Base-by-base conservation (phyloP, 2,113 vertebrate species). In the Oncorhynchus tshawytscha region DNA sequence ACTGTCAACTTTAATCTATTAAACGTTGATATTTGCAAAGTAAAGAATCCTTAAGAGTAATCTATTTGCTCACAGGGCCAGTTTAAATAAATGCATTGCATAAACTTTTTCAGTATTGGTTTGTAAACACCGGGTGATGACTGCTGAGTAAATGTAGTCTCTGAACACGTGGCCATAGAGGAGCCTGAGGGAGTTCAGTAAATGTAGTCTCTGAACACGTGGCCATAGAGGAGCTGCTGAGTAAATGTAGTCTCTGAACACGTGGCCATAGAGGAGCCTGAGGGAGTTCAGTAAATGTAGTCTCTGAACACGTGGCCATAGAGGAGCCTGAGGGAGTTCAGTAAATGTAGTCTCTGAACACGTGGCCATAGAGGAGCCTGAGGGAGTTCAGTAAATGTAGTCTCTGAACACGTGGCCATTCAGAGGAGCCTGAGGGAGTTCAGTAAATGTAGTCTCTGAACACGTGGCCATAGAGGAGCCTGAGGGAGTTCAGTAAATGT, bases 21-120 rank as follows among this genome's bases (percentile, higher is more conserved):
- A 93, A 91, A 90, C 92, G 84, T 77, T 31, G 8, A 71, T 97
- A 95, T 97, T 98, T 97, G 95, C 96, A 90, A 95, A 97, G 93
- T 93, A 96, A 95, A 95, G 96, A 97, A 45, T 45, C 95, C 95
- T 94, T 95, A 95, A 96, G 95, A 96, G 96, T 95, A 92, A 94
- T 94, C 92, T 94, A 97, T 97, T 98, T 99, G 95, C 96, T 97
- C 94, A 93, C 96, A 96, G 94, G 94, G 95, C 94, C 81, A 96
- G 95, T 97, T 97, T 96, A 96, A 98, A 45, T 45, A 45, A 45
- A 95, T 95, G 97, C 95, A 95, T 98, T 96, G 96, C 95, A 95
- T 97, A 96, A 96, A 97, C 95, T 95, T 88, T 91, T 94, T 88
- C 90, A 91, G 94, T 96, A 96, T 97, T 97, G 98, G 96, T 97